Base-by-base conservation (phyloP, 2,797 vertebrate genomes). In the Threskiornis aethiopicus region DNA sequence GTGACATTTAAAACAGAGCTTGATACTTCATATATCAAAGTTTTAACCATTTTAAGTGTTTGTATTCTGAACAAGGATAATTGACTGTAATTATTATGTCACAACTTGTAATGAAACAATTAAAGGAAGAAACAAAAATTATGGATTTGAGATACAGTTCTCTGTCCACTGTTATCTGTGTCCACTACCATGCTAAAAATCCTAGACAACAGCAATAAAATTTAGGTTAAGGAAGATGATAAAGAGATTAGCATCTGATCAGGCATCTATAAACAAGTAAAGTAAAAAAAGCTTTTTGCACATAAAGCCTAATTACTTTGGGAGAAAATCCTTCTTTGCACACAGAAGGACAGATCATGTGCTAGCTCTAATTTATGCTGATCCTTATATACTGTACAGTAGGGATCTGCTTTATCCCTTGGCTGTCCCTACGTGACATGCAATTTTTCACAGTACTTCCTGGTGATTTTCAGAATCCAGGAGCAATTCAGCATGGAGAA, bases 321-420 rank as follows among this genome's bases (percentile, higher is more conserved):
- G 76, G 87, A 88, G 67, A 79, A 96, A 96, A 96, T 85, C 57
- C 87, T 93, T 86, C 59, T 89, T 96, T 94, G 87, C 41, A 77
- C 89, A 82, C 76, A 94, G 84, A 96, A 90, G 58, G 83, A 59
- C 65, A 47, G 72, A 93, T 92, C 92, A 89, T 94, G 82, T 82
- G 89, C 84, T 95, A 94, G 70, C 62, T 96, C 75, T 94, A 92
- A 96, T 97, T 97, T 97, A 93, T 96, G 89, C 83, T 96, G 93
- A 97, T 97, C 90, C 94, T 93, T 97, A 69, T 85, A 88, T 72
- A 89, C 39, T 78, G 73, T 96, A 82, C 41, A 66, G 81, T 84
- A 80, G 90, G 75, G 79, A 84, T 90, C 91, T 96, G 72, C 62
- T 85, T 96, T 95, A 97, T 97, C 83, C 93, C 52, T 87, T 89